Evolutionary conservation across 2,888 invertebrate species (phyloP).

Genomic region (Thymelicus lineola): DNA sequence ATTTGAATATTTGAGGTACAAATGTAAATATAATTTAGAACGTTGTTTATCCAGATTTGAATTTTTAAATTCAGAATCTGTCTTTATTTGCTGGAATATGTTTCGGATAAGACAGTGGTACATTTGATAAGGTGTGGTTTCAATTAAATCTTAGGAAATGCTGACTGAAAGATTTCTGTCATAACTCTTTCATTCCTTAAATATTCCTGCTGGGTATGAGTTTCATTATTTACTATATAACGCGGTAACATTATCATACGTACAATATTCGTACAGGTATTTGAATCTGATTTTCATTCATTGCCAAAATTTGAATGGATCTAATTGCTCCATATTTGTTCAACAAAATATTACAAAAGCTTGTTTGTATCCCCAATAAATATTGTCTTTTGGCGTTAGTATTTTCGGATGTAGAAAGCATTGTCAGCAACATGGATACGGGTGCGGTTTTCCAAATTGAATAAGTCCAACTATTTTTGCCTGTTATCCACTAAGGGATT

Average conservation of each 20-base stretch:
- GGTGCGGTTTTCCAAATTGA: constrained; percentile 37
- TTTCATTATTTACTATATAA: no score
- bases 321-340: no score
- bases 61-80: constrained; percentile 10
- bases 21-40: constrained; percentile 26
- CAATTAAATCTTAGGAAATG: background rate
- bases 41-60: constrained; percentile 12
- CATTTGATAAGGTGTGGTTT: background rate
- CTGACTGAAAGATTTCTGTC: no score
- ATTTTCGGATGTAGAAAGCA: background rate
- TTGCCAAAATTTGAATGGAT: no score
- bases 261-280: no score
- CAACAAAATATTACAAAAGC: no score
- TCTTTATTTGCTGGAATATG: background rate
- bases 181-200: no score
- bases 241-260: no score
- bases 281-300: no score
- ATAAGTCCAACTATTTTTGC: constrained; percentile 39
- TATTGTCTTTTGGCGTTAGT: background rate
- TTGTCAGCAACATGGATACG: constrained; percentile 28
- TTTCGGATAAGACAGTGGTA: background rate
- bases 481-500: constrained; percentile 25
- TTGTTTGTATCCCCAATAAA: background rate
- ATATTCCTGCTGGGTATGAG: no score
- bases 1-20: constrained; percentile 23